Evolutionary conservation across 2,113 vertebrate species (phyloP).

Genomic region (Cranoglanis bouderius): DNA sequence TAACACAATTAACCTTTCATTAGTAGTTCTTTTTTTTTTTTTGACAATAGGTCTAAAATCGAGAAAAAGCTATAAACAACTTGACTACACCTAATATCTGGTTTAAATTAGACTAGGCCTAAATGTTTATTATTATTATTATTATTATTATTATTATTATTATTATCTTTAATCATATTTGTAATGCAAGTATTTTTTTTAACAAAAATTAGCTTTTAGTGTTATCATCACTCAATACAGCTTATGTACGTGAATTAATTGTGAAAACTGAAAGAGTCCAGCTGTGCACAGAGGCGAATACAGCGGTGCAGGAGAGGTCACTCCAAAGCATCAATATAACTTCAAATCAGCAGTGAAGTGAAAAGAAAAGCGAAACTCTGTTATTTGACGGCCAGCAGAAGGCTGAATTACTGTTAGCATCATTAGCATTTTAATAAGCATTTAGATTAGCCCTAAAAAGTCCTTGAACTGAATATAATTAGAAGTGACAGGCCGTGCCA

Average conservation of each 20-base stretch:
- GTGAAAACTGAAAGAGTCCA: not conserved
- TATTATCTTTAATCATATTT: too few species aligned
- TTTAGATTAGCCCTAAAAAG: conserved; percentile 6
- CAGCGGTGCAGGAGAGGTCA: not conserved
- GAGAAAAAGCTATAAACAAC: too few species aligned
- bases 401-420: conserved; percentile 49
- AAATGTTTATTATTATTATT: too few species aligned
- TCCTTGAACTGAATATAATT: conserved; percentile 62
- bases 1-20: not conserved
- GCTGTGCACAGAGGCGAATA: not conserved
- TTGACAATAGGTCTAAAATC: not conserved
- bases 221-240: too few species aligned
- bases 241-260: not conserved
- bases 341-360: too few species aligned
- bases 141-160: too few species aligned
- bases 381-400: not conserved
- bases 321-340: not conserved
- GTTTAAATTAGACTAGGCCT: too few species aligned
- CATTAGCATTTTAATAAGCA: conserved; percentile 53
- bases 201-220: too few species aligned
- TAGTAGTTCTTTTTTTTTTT: too few species aligned
- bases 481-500: conserved; percentile 71
- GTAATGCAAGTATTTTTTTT: too few species aligned
- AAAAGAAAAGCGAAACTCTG: not conserved
- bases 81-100: too few species aligned